Evolutionary conservation across 2,888 invertebrate species (phyloP), one percentile per base, ranked within the genome.

Genomic region (Lasioglossum leucozonium): DNA sequence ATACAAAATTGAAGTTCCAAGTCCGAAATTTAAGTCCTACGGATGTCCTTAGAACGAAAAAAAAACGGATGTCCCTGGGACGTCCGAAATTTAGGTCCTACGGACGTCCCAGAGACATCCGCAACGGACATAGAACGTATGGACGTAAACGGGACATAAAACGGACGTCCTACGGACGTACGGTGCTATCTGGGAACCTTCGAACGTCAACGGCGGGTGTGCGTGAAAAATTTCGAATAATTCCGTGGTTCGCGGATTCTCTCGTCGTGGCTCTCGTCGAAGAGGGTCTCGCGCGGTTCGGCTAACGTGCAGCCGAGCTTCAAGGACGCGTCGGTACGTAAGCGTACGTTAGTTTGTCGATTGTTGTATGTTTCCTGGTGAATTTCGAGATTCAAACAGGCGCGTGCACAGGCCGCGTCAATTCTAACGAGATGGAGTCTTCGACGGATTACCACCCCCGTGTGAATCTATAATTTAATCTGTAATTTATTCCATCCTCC

Each of bases 361-460:
- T 26, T 62, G 6, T 26, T n/a, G 10, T 51, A 22, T 13, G 22
- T 65, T 30, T 3, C 22, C 8, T 8, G 1, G 34, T 65, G 22
- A 8, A 37, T 34, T 65, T 65, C 8, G 22, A 65, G 34, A 65
- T 37, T 22, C 1, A 22, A 10, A 26, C 30, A 51, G 22, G 3
- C 26, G 65, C 30, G 37, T 37, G 65, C 4, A 1, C 18, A 6
- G 22, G 0, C 2, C 16, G 16, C 30, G 18, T 2, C 40, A 16
- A 22, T 6, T 18, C 5, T 4, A 18, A 55, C 4, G 16, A 5
- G 6, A 16, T n/a, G 8, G 22, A 55, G 44, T 79, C 67, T 47
- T 84, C 40, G 34, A 0, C 22, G 42, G 67, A 85, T 79, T 47
- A 75, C 37, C 30, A 69, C 34, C 44, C 40, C 18, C n/a, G n/a